These are phyloP conservation scores for Alviniconcha strummeri DNA, from an alignment of 2,888 invertebrate genomes.

Conservation along the genomic window DNA sequence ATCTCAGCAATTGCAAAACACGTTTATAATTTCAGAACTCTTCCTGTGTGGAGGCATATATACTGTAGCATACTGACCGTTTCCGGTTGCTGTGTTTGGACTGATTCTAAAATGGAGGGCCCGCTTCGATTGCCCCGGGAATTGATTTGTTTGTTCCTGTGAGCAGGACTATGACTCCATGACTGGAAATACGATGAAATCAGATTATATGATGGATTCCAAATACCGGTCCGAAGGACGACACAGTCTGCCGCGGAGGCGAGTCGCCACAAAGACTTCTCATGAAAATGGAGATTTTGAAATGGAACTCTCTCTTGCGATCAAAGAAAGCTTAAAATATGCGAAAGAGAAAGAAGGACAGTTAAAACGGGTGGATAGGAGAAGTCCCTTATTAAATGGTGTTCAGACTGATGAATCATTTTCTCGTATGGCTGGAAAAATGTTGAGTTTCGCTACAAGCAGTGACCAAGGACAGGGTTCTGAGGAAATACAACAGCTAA, in stretches of 20 bases:
- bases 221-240: constrained; percentile 50
- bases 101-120: constrained; percentile 20
- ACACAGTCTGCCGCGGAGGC: constrained; percentile 50
- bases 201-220: constrained; percentile 49
- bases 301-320: constrained; percentile 60
- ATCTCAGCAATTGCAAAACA: no score
- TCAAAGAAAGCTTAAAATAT: constrained; percentile 63
- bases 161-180: not conserved
- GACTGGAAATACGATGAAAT: constrained; percentile 46
- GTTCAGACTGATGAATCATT: constrained; percentile 30
- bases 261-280: constrained; percentile 55
- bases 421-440: constrained; percentile 39
- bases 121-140: not conserved
- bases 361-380: constrained; percentile 37
- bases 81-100: not conserved
- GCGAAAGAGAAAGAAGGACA: constrained; percentile 54
- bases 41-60: no score
- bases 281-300: constrained; percentile 58
- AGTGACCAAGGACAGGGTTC: constrained; percentile 37
- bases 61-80: not conserved
- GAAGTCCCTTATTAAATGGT: constrained; percentile 38
- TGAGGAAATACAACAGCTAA: constrained; percentile 63
- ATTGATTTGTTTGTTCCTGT: not conserved
- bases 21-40: no score
- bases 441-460: constrained; percentile 27